These are phyloP conservation scores for Cladopsammia gracilis DNA, from an alignment of 64 coral and sea anemone species.

Conservation along the genomic window DNA sequence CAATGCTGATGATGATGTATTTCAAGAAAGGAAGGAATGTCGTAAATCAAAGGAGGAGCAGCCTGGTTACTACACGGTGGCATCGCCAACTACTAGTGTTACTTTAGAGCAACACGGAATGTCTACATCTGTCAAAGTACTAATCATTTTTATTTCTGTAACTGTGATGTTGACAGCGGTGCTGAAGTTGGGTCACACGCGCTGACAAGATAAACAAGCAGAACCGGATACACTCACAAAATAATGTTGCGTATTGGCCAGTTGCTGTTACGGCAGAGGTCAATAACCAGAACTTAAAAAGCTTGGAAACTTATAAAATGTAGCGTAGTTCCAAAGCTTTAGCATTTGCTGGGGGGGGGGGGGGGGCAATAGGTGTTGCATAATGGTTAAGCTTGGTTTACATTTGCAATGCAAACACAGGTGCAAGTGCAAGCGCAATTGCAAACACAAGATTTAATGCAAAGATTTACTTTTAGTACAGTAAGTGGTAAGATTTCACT, in stretches of 20 bases:
- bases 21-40: slow-evolving; percentile 81
- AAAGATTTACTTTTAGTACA: too few species aligned
- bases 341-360: too few species aligned
- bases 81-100: not conserved
- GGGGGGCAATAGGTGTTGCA: too few species aligned
- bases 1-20: slow-evolving; percentile 57
- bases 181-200: slow-evolving; percentile 75
- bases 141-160: slow-evolving; percentile 90
- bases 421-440: too few species aligned
- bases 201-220: slow-evolving; percentile 32
- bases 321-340: not conserved
- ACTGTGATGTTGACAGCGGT: slow-evolving; percentile 77
- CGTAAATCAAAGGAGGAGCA: not conserved
- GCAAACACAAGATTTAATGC: too few species aligned
- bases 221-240: slow-evolving; percentile 43
- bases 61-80: not conserved
- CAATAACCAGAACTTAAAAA: slow-evolving; percentile 67
- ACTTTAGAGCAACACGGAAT: slow-evolving; percentile 33
- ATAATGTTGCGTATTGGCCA: slow-evolving; percentile 80
- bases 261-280: slow-evolving; percentile 83
- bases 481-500: too few species aligned
- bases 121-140: slow-evolving; percentile 81
- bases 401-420: not conserved
- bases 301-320: slow-evolving; percentile 71
- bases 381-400: too few species aligned